Conservation (phyloP, 2,113 vertebrate species). For the Cyprinus carpio region DNA sequence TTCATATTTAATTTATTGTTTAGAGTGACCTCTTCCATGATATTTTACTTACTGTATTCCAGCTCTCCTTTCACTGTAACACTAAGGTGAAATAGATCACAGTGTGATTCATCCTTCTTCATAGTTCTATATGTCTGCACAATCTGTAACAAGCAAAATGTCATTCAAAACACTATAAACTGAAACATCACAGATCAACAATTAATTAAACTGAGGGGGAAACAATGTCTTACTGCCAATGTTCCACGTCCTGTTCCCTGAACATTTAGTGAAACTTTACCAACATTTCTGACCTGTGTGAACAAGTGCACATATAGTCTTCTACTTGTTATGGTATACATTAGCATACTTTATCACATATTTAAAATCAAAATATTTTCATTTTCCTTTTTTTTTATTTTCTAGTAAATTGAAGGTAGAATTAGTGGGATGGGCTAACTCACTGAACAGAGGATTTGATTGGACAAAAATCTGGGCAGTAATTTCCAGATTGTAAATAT, state of each 20-base stretch:
- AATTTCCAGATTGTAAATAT: not conserved
- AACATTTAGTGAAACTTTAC: conserved; percentile 40
- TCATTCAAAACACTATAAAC: not conserved
- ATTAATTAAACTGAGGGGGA: not conserved
- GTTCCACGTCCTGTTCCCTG: conserved; percentile 58
- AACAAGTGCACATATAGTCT: not conserved
- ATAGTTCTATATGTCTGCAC: conserved; percentile 59
- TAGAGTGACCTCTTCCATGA: not conserved
- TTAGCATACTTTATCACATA: not conserved
- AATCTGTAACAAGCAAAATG: conserved; percentile 43
- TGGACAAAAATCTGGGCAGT: not conserved
- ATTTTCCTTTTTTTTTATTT: not conserved
- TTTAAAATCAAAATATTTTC: not conserved
- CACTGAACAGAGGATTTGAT: not conserved
- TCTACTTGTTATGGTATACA: not conserved
- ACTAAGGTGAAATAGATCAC: conserved; percentile 53
- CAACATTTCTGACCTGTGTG: conserved; percentile 47
- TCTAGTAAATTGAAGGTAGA: not conserved
- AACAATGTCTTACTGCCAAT: conserved; percentile 46
- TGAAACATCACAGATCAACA: not conserved
- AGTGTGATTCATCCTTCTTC: conserved; percentile 46
- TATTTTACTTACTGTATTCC: conserved; percentile 24
- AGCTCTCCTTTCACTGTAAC: conserved; percentile 58
- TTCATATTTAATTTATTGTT: not conserved
- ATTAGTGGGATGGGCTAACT: not conserved